Base-by-base conservation (phyloP, 1,140 invertebrate genomes). In the Solen grandis region DNA sequence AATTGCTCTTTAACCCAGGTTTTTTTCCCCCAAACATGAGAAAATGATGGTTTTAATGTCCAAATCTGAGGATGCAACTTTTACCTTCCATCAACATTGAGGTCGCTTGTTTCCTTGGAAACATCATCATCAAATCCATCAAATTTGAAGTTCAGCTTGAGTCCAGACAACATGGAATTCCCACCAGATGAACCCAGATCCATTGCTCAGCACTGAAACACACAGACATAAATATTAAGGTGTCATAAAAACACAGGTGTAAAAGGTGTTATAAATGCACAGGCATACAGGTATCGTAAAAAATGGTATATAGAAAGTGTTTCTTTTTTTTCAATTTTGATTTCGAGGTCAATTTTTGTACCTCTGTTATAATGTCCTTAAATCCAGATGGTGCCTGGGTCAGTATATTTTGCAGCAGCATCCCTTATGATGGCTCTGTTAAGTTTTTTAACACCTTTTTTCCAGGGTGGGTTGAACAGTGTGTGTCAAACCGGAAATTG, bases 81-180 rank as follows among this genome's bases (percentile, higher is more conserved):
- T 83, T 85, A 91, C 90, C 87, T 85, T 25, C 87, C 83, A 81
- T 91, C 90, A 0, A 90, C 89, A 57, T 87, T 90, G 0, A 91
- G 80, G 60, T 90, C 90, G 54, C 86, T 88, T 54, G 88, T 89
- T 69, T 90, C 90, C 81, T 91, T 91, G 19, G 90, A 90, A 4
- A 88, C 90, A 68, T 91, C 90, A 85, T 91, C 90, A 72, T 90
- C 90, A 84, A 89, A 90, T 13, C 90, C 90, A 72, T 90, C 89
- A 82, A 84, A 86, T 31, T 27, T 25, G 55, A 88, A 89, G 33
- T 86, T 85, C 22, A 88, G 46, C 22, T 87, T 88, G 52, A 87
- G 38, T 16, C 83, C 86, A 5, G 84, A 82, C 22, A 88, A 69
- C 81, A 87, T 84, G n/a, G 81, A 83, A 27, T 77, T 74, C 41